Evolutionary conservation across 1,140 invertebrate species (phyloP).

Genomic region (Brachionus koreanus): DNA sequence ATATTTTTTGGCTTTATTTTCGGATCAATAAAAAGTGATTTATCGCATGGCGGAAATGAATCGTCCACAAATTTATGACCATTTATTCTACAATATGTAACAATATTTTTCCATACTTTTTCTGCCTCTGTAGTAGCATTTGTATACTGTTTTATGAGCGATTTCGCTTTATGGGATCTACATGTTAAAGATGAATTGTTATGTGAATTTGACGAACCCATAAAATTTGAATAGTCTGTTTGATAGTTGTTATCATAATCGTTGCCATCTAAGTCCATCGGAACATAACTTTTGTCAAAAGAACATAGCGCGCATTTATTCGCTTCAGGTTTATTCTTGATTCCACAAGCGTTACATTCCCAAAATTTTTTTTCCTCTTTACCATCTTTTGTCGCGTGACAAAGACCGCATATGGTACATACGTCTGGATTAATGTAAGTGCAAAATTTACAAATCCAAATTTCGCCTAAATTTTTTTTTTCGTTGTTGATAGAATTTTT

Average conservation of each 20-base stretch:
- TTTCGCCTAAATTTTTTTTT: neutral
- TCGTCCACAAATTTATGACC: slow-evolving; percentile 42
- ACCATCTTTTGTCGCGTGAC: neutral
- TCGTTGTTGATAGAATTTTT: neutral
- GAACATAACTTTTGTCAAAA: neutral
- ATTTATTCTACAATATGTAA: slow-evolving; percentile 30
- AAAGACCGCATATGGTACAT: neutral
- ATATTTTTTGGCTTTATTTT: slow-evolving; percentile 33
- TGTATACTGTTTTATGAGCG: slow-evolving; percentile 11
- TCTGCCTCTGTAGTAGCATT: slow-evolving; percentile 13
- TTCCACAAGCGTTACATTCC: neutral
- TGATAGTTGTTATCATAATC: slow-evolving; percentile 24
- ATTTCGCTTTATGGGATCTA: slow-evolving; percentile 35
- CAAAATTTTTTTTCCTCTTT: neutral
- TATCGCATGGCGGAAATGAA: slow-evolving; percentile 34
- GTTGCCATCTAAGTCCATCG: neutral
- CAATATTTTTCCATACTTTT: slow-evolving; percentile 39
- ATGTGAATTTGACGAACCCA: neutral
- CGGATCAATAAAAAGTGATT: slow-evolving; percentile 32
- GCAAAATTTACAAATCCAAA: slow-evolving; percentile 29
- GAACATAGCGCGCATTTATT: neutral
- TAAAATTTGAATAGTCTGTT: neutral
- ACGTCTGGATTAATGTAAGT: neutral
- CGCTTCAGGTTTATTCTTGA: neutral
- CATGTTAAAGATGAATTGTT: neutral